Base-by-base conservation (phyloP, 2,113 vertebrate genomes). In the Damaliscus lunatus region DNA sequence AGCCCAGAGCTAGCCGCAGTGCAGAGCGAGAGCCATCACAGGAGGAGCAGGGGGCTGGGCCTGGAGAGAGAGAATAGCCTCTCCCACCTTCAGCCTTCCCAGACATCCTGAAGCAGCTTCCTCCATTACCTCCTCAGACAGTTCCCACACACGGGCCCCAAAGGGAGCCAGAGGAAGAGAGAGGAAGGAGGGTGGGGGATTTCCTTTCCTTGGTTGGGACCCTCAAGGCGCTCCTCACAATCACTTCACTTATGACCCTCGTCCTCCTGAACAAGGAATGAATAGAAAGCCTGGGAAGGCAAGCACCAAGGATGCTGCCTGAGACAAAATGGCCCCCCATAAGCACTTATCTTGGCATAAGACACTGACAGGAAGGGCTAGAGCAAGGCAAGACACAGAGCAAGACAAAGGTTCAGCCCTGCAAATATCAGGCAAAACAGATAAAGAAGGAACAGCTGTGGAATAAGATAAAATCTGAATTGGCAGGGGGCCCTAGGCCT, bases 241-340 rank as follows among this genome's bases (percentile, higher is more conserved):
- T 74, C 48, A 43, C 9, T 50, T 90, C 90, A 59, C 29, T 23
- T 62, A 14, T 21, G 82, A 29, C 25, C n/a, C 85, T 94, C 85
- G 62, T 86, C 57, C 23, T 13, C 23, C 52, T 25, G 36, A 85
- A 88, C 2, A 80, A 95, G 23, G 59, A 91, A 64, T 17, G 31
- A 82, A 78, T n/a, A 93, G 36, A 71, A 83, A 92, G 60, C 3
- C 55, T 50, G 31, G 40, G 33, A 82, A 96, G 48, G 19, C 31
- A 59, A 62, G 78, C 33, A 87, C 46, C n/a, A 21, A 78, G 50
- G 64, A 86, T 48, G 60, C 43, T 88, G 88, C 55, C 86, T 81
- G 67, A 96, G 95, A 97, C 97, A 98, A 98, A 98, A 98, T 97
- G 94, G 94, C 96, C 96, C 97, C 96, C 74, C 43, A 43, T 4